Conservation (phyloP, 2,888 invertebrate species). For the Limenitis camilla region DNA sequence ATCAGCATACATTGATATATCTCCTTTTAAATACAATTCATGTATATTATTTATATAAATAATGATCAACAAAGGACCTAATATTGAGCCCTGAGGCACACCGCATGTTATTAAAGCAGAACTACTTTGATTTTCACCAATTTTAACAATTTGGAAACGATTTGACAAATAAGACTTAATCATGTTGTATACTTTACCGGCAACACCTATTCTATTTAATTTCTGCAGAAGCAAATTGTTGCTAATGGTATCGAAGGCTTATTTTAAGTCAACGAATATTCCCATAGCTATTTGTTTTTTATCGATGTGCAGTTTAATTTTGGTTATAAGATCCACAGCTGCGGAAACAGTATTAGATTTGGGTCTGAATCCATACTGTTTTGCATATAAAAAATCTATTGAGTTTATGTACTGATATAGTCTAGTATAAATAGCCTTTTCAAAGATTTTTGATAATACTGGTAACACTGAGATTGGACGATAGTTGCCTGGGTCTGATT, state of each 20-base stretch:
- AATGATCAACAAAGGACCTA: neutral
- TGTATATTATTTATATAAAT: neutral
- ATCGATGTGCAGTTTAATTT: slow-evolving; percentile 19
- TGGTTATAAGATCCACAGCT: slow-evolving; percentile 8
- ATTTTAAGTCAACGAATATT: slow-evolving; percentile 3
- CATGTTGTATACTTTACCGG: slow-evolving; percentile 6
- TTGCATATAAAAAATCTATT: slow-evolving; percentile 3
- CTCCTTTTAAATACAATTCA: neutral
- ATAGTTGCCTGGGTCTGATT: slow-evolving; percentile 10
- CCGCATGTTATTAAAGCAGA: neutral
- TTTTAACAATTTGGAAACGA: neutral
- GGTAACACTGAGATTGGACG: slow-evolving; percentile 14
- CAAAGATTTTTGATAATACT: slow-evolving; percentile 11
- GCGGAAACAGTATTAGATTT: slow-evolving; percentile 8
- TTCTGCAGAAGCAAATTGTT: slow-evolving; percentile 9
- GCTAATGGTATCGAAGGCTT: slow-evolving; percentile 3
- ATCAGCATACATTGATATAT: slow-evolving; percentile 6
- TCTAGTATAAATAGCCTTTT: slow-evolving; percentile 7
- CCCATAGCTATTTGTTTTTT: slow-evolving; percentile 7
- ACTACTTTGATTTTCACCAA: neutral
- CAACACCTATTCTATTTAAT: slow-evolving; percentile 6
- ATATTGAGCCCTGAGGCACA: neutral
- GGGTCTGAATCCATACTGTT: slow-evolving; percentile 12
- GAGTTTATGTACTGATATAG: neutral
- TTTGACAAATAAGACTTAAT: slow-evolving; percentile 5